Base-by-base conservation (phyloP, 2,113 vertebrate species). In the Promerops cafer region DNA sequence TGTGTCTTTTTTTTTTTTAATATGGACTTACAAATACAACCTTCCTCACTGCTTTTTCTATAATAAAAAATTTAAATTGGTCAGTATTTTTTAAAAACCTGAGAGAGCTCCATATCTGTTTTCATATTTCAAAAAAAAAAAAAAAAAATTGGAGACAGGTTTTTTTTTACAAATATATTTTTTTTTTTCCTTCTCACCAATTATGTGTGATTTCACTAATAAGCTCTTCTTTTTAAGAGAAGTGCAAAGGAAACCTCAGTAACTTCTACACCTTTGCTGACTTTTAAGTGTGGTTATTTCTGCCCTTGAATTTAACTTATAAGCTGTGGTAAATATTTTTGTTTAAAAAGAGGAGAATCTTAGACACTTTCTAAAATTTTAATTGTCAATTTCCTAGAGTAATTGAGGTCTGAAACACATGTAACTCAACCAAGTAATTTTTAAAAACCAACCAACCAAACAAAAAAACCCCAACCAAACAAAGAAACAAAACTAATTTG, bases 381-480 rank as follows among this genome's bases (percentile, higher is more conserved):
- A 35, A 53, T 8, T 30, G 8, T 35, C 2, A 5, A 4, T 15
- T 89, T 18, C 18, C n/a, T 57, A 27, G 47, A 64, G 30, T 76
- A 79, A 61, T 21, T 30, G 53, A n/a, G 22, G 1, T 1, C 31
- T 53, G 24, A 84, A 96, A 78, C 76, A 79, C 7, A 37, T 0
- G 0, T 5, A 40, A 14, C 13, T 45, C 19, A 76, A 40, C 7
- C 14, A 74, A 63, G 16, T 5, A 27, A 1, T 28, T 8, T n/a
- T 24, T 4, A 16, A 39, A 39, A 12, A 42, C 33, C 50, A 42
- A 45, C 30, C n/a, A n/a, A n/a, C n/a, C n/a, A n/a, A n/a, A 22
- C 20, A 30, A 63, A 60, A 3, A 5, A n/a, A n/a, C n/a, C n/a
- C n/a, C 8, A 5, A 56, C 4, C 5, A 35, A 59, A 13, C 1